Evolutionary conservation across 2,797 vertebrate species (phyloP).

Genomic region (Alauda arvensis): DNA sequence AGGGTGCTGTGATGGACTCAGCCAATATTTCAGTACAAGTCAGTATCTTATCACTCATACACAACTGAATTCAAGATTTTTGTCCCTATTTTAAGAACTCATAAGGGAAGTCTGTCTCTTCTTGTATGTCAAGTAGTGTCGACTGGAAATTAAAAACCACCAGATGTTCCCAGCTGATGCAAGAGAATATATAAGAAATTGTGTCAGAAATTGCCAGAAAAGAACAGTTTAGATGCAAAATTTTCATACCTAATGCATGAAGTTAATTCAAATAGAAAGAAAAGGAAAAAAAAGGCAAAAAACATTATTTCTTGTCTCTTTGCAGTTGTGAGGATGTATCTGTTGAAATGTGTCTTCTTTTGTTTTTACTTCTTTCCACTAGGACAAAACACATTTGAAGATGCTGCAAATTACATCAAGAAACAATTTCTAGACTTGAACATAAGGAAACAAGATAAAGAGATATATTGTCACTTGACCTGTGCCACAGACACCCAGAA

Average conservation of each 20-base stretch:
- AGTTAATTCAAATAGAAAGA: neutral
- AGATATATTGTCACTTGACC: conserved; percentile 75
- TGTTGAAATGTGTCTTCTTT: neutral
- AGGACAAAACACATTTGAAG: conserved; percentile 76
- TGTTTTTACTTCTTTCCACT: neutral
- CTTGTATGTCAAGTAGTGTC: neutral
- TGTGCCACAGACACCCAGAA: conserved; percentile 76
- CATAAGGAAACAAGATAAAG: conserved; percentile 72
- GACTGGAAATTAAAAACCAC: neutral
- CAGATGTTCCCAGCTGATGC: neutral
- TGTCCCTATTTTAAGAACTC: neutral
- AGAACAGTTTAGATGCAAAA: neutral
- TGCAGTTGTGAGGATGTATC: neutral
- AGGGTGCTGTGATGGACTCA: neutral
- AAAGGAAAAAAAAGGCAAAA: fast-evolving
- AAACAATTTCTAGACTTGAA: conserved; percentile 76
- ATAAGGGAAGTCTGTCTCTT: neutral
- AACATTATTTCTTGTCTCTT: neutral
- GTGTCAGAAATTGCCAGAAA: neutral
- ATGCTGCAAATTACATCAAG: conserved; percentile 76
- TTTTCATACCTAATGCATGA: neutral
- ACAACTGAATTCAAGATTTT: neutral
- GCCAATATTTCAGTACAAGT: neutral
- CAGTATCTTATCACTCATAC: neutral
- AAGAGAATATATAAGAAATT: neutral